Conservation (phyloP, 2,888 invertebrate genomes). For the Diplolepis rosae region DNA sequence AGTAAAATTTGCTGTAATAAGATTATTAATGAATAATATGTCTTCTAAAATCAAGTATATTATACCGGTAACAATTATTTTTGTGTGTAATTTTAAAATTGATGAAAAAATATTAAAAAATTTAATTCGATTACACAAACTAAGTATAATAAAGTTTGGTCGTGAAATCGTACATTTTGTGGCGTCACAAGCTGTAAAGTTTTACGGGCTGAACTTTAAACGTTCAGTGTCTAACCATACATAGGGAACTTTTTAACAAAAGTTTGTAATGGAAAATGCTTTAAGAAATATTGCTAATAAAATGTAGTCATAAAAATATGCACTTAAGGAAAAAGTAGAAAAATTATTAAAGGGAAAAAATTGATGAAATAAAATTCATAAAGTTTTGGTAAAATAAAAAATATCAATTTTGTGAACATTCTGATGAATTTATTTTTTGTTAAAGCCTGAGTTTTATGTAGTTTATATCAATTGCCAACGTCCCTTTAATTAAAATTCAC, state of each 20-base stretch:
- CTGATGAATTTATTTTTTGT: neutral
- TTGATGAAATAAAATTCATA: neutral
- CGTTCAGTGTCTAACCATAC: neutral
- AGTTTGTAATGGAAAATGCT: neutral
- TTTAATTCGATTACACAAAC: no score
- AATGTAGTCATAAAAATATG: neutral
- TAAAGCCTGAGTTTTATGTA: neutral
- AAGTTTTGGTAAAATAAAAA: neutral
- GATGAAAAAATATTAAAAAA: no score
- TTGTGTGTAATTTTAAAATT: no score
- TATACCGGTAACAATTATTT: no score
- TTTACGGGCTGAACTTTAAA: conserved; percentile 3
- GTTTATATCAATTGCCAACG: neutral
- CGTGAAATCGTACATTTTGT: neutral
- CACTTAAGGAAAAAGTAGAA: neutral
- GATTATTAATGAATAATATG: no score
- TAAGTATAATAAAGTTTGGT: neutral
- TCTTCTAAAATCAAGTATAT: no score
- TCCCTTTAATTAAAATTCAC: neutral
- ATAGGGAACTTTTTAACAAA: neutral
- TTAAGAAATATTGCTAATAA: neutral
- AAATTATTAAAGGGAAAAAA: neutral
- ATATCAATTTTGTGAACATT: neutral
- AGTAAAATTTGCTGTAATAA: no score
- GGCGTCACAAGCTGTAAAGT: neutral